phyloP scores from a whole-genome alignment of 2,888 invertebrate genomes.

The Macropis europaea region DNA sequence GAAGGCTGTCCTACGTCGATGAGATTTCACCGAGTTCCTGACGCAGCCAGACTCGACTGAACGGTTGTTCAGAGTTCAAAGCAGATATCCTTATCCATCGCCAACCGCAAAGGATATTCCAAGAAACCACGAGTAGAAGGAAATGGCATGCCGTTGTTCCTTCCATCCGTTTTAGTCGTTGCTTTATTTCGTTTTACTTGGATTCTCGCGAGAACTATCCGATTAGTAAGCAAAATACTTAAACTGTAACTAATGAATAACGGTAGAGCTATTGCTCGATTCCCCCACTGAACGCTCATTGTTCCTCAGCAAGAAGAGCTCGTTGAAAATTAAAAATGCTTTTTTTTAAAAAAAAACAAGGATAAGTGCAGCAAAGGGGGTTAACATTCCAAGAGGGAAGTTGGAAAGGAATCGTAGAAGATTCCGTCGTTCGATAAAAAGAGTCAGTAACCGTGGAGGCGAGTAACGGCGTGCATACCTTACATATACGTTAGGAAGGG shows the following conservation, averaged over 20 bases:
- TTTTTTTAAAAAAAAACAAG: slow-evolving; percentile 5
- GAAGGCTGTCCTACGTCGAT: neutral
- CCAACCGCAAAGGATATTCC: slow-evolving; percentile 65
- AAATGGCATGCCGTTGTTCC: slow-evolving; percentile 50
- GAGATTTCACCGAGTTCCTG: slow-evolving; percentile 35
- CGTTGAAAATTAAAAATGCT: slow-evolving; percentile 12
- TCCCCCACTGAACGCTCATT: neutral
- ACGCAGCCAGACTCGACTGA: slow-evolving; percentile 7
- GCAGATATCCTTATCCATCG: slow-evolving; percentile 63
- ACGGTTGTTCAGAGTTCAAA: slow-evolving; percentile 38
- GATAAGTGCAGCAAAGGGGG: slow-evolving; percentile 27
- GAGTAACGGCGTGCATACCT: slow-evolving; percentile 72
- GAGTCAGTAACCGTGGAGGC: slow-evolving; percentile 64
- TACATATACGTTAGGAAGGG: slow-evolving; percentile 72
- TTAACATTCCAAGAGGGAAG: slow-evolving; percentile 46
- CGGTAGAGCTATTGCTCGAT: slow-evolving; percentile 25
- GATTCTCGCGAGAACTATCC: slow-evolving; percentile 16
- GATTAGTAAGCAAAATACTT: slow-evolving; percentile 31
- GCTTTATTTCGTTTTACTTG: slow-evolving; percentile 19
- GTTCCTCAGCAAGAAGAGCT: no score
- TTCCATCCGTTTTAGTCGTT: slow-evolving; percentile 29
- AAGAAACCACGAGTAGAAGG: slow-evolving; percentile 60
- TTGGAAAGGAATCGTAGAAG: slow-evolving; percentile 51
- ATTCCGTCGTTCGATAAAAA: slow-evolving; percentile 68
- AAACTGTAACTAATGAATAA: slow-evolving; percentile 49